A percentile compares a stretch with the other conserved stretches of the same genome.
Conservation (phyloP, 1,140 invertebrate genomes). For the Antheraea mylitta region DNA sequence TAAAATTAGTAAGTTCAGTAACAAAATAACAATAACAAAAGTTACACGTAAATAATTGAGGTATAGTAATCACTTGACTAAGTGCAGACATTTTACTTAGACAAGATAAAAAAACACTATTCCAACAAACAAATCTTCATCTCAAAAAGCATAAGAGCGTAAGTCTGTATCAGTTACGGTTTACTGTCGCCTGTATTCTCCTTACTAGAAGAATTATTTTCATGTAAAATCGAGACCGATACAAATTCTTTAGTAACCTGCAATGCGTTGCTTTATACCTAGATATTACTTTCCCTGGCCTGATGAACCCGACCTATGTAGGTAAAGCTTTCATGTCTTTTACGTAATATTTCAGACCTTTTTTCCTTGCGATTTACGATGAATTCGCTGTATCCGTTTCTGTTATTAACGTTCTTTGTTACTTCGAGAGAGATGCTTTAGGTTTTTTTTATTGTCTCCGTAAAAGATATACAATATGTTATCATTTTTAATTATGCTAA, state of each 20-base stretch:
- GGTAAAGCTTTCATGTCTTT: neutral
- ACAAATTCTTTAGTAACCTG: neutral
- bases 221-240: neutral
- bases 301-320: neutral
- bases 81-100: neutral
- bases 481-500: too few species aligned
- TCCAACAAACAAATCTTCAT: neutral
- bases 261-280: neutral
- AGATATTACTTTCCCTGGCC: neutral
- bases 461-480: too few species aligned
- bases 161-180: neutral
- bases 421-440: neutral
- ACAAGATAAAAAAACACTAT: neutral
- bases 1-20: too few species aligned
- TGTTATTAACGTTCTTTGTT: neutral
- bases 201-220: neutral
- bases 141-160: neutral
- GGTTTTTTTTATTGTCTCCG: neutral
- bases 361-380: slow-evolving; percentile 1
- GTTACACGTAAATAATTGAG: too few species aligned
- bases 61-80: too few species aligned
- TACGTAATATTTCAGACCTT: neutral
- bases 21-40: too few species aligned
- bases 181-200: neutral
- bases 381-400: neutral